Evolutionary conservation across 2,797 vertebrate species (phyloP), one percentile per base, ranked within the genome.

Genomic region (Eleutherodactylus coqui): DNA sequence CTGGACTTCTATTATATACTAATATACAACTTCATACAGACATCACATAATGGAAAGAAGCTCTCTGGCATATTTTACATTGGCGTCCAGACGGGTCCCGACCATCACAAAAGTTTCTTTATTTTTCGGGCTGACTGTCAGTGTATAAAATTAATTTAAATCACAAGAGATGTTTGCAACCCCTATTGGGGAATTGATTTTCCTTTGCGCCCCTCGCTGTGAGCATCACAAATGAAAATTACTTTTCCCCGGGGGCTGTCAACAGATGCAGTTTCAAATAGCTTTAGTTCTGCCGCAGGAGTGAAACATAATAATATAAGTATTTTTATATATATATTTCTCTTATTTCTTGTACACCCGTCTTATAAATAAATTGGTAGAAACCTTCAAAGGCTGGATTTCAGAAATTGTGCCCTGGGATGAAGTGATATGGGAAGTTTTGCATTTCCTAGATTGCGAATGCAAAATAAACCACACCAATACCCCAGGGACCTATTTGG

Each of bases 211-310:
- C 78, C 60, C 78, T 67, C 6, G 43, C 78, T 80, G 78, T 47
- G 78, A 34, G 38, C 41, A 47, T 60, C 60, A 82, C 79, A 82
- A 82, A 82, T 82, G 47, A 82, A 82, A 82, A 82, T 82, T 49
- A 53, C 43, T 82, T 70, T 70, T 72, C 67, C 64, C 79, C 64
- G 41, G 47, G 79, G 47, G 79, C 43, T 55, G 64, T 72, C 79
- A 82, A 70, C 64, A 70, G 34, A 82, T 82, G 32, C 24, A n/a
- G 47, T 36, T 53, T 55, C 64, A 53, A 16, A 72, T 55, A 19
- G 79, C 79, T 72, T 70, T 36, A 27, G 47, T 27, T 10, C 51
- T 38, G 64, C 79, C 8, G 29, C 14, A 5, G 79, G 79, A 53
- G 27, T 38, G 10, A 41, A 72, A 53, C 41, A 36, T n/a, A 41